Base-by-base conservation (phyloP, 2,113 vertebrate species). In the Drymodes brunneopygia region DNA sequence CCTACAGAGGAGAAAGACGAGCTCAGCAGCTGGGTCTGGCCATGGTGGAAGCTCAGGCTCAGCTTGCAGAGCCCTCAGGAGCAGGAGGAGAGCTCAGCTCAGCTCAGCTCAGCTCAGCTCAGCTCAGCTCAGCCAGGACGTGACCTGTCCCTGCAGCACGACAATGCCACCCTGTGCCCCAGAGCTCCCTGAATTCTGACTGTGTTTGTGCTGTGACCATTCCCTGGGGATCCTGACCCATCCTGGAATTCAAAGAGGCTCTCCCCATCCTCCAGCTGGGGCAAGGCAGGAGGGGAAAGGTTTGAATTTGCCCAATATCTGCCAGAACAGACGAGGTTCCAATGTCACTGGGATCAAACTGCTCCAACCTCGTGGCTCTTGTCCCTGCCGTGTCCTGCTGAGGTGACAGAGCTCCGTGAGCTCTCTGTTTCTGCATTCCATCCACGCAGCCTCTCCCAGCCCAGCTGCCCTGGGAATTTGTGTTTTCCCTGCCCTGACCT, bases 101-200 rank as follows among this genome's bases (percentile, higher is more conserved):
- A 0, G 9, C 38, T 38, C 38, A 38, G 38, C 38, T 38, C 38
- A 70, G 65, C 29, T 33, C 25, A 13, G 54, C 29, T 23, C 18
- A 0, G 9, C 15, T n/a, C n/a, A 17, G 36, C 14, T 44, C n/a
- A n/a, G 29, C 29, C 1, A 4, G 47, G 53, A 10, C 0, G 0
- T 4, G 57, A 16, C 11, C 48, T 24, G 19, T 31, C 38, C 74
- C 35, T n/a, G 62, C 45, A 48, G 81, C 51, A 36, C 15, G 3
- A 5, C 0, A 15, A 24, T 13, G 15, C 53, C 72, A 23, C 7
- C 36, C 45, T 2, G 33, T 1, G 21, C 70, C 71, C 14, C 21
- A 22, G 53, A 31, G 22, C 72, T 27, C 54, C 53, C 0, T 2
- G 2, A 31, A 3, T 9, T 18, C 33, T 9, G 13, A 2, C 10